phyloP scores from a whole-genome alignment of 2,797 vertebrate genomes.

The Melanotaenia pygmaea region DNA sequence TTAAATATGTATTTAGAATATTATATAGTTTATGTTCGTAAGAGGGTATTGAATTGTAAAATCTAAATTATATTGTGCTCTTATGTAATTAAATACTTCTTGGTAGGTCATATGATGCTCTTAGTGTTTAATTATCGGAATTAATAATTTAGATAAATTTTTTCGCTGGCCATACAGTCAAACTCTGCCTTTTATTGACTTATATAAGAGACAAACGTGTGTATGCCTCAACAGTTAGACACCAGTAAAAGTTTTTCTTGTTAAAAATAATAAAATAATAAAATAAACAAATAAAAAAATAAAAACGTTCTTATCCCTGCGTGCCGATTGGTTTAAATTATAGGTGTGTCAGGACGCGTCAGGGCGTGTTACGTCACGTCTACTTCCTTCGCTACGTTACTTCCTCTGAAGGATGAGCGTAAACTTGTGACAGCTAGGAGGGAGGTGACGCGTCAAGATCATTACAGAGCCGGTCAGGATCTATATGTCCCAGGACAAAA shows the following conservation, averaged over 20 bases:
- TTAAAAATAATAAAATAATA: not conserved
- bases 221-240: not conserved
- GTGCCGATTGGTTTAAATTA: constrained; percentile 65
- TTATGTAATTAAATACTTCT: not conserved
- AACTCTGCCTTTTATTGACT: not conserved
- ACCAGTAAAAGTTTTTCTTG: not conserved
- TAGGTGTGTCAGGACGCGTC: constrained; percentile 80
- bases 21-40: too few relatives aligned
- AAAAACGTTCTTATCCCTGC: not conserved
- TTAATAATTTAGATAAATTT: not conserved
- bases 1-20: too few relatives aligned
- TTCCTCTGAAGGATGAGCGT: constrained; percentile 49
- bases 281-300: not conserved
- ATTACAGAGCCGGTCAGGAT: constrained; percentile 1
- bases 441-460: constrained; percentile 15
- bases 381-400: constrained; percentile 38
- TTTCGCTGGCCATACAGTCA: not conserved
- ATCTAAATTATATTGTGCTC: not conserved
- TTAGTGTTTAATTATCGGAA: not conserved
- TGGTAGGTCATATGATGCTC: too few relatives aligned
- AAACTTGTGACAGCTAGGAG: constrained; percentile 36
- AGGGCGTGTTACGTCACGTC: constrained; percentile 50
- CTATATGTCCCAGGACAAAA: constrained; percentile 35
- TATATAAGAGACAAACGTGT: not conserved
- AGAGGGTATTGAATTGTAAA: not conserved